These are phyloP conservation scores for Riptortus pedestris DNA, from an alignment of 1,140 invertebrate species.

Conservation along the genomic window DNA sequence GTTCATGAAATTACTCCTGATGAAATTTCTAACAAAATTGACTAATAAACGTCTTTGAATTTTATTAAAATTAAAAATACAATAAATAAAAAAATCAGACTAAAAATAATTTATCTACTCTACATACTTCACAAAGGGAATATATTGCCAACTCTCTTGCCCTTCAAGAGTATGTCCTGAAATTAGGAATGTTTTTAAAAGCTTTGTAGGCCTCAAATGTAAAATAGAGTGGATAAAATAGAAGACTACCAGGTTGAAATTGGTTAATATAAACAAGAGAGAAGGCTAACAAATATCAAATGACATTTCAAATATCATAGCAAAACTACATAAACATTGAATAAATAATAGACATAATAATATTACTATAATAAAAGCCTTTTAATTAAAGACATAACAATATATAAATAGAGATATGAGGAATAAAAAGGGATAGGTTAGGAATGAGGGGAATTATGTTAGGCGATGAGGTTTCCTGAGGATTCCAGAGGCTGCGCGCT, in stretches of 20 bases:
- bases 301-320: too few relatives aligned
- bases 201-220: background rate
- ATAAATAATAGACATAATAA: background rate
- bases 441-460: background rate
- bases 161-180: background rate
- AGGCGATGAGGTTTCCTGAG: background rate
- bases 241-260: too few relatives aligned
- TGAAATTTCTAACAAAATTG: background rate
- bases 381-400: background rate
- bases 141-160: background rate
- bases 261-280: too few relatives aligned
- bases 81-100: background rate
- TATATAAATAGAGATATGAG: slow-evolving; percentile 1
- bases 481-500: too few relatives aligned
- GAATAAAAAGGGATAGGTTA: background rate
- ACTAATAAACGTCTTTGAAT: background rate
- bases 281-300: too few relatives aligned
- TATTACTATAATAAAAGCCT: background rate
- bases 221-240: too few relatives aligned
- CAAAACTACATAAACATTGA: background rate
- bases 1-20: too few relatives aligned
- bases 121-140: background rate
- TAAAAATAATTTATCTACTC: background rate
- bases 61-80: too few relatives aligned
- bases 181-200: background rate